Evolutionary conservation across 1,140 invertebrate genomes (phyloP).

Genomic region (Penaeus vannamei): DNA sequence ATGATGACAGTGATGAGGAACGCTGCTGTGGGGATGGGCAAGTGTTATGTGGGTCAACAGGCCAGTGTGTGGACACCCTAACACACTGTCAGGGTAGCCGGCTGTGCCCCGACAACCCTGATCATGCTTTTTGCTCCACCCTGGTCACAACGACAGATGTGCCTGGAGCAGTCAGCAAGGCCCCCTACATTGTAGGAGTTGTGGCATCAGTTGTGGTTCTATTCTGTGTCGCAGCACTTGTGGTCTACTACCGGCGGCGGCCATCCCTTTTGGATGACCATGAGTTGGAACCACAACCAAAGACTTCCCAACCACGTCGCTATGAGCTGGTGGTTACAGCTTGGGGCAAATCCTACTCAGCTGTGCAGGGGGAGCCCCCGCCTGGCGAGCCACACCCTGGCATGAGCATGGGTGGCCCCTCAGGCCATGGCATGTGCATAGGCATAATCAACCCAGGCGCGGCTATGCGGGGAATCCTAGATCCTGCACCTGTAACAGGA

Average conservation of each 20-base stretch:
- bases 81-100: constrained; percentile 39
- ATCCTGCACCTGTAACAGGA: constrained; percentile 85
- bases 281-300: constrained; percentile 56
- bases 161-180: constrained; percentile 36
- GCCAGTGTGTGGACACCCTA: constrained; percentile 45
- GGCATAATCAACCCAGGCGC: constrained; percentile 33
- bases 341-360: constrained; percentile 57
- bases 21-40: constrained; percentile 42
- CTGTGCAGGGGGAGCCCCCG: constrained; percentile 48
- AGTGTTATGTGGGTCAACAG: constrained; percentile 53
- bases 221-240: constrained; percentile 48
- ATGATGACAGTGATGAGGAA: constrained; percentile 52
- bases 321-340: constrained; percentile 44
- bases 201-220: constrained; percentile 56
- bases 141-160: constrained; percentile 42
- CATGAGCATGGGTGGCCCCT: constrained; percentile 69
- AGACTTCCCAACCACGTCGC: constrained; percentile 1
- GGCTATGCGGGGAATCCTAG: constrained; percentile 75
- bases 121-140: constrained; percentile 43
- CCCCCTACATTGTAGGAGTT: constrained; percentile 60
- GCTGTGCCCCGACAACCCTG: constrained; percentile 45
- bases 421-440: constrained; percentile 69
- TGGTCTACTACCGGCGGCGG: constrained; percentile 53
- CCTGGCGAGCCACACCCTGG: constrained; percentile 41
- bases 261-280: constrained; percentile 57